Base-by-base conservation (phyloP, 1,140 invertebrate species). In the Drosophila willistoni region DNA sequence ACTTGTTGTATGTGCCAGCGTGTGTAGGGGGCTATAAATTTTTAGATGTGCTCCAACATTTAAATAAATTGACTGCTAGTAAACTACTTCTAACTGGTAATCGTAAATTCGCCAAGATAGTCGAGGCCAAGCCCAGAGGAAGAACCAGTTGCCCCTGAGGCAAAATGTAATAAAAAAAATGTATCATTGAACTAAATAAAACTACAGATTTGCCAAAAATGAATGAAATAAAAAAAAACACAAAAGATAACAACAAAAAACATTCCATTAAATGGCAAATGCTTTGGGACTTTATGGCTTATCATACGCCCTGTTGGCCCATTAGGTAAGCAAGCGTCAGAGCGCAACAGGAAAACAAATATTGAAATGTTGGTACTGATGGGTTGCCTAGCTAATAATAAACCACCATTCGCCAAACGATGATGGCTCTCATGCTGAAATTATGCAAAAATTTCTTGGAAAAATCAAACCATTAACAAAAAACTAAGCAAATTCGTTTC, bases 21-120 rank as follows among this genome's bases (percentile, higher is more conserved):
- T 51, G 44, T 51, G 13, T 19, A 51, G 44, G 44, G 44, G 56
- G 33, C 56, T 36, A 59, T 59, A 59, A 59, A 59, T 59, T 59
- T 59, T 19, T 3, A 51, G 44, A 59, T 19, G 34, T 59, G 56
- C 22, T 59, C 56, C 14, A 59, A 17, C 56, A 17, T 57, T 57
- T 57, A 57, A 57, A 33, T 33, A 56, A 25, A 33, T 13, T 12
- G 36, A 39, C 36, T 12, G 36, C 10, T 13, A 39, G 36, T 59
- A 36, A 39, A 59, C 56, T 59, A 59, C 56, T 39, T 59, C 56
- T 59, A 36, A 59, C 56, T 36, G 56, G 56, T 59, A 59, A 34
- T 59, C 56, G 33, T 59, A 9, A 59, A 59, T 59, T 39, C 13
- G 56, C 14, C 56, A 59, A 36, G 10, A 34, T 59, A 39, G 33